Conservation (phyloP, 2,888 invertebrate species). For the Cheilosia vulpina region DNA sequence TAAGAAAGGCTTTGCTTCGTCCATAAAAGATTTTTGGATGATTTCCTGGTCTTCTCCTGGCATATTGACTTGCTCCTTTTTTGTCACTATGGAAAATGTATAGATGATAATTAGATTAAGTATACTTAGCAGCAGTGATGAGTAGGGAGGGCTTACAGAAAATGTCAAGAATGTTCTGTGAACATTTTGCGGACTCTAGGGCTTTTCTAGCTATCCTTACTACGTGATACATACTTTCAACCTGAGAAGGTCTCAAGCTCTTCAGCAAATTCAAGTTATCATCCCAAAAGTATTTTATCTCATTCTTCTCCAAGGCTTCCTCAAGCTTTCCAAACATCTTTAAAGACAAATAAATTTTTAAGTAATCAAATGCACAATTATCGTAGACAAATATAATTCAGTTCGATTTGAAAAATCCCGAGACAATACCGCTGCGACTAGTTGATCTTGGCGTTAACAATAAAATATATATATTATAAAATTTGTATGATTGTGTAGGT, state of each 20-base stretch:
- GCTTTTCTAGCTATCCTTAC: slow-evolving; percentile 22
- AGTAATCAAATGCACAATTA: too few relatives aligned
- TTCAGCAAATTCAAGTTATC: slow-evolving; percentile 22
- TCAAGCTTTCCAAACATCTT: slow-evolving; percentile 52
- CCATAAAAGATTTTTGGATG: neutral
- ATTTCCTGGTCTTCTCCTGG: neutral
- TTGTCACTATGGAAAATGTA: slow-evolving; percentile 2
- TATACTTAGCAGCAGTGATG: neutral
- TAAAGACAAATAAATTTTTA: neutral
- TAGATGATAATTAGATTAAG: neutral
- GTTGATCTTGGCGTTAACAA: too few relatives aligned
- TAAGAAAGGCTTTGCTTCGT: neutral
- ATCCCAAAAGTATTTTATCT: slow-evolving; percentile 43
- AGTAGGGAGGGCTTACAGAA: neutral
- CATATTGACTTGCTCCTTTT: neutral
- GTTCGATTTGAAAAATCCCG: too few relatives aligned
- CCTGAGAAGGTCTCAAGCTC: neutral
- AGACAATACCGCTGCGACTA: too few relatives aligned
- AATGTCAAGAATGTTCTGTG: neutral
- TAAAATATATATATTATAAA: too few relatives aligned
- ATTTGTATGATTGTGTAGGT: too few relatives aligned
- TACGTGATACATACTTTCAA: slow-evolving; percentile 25
- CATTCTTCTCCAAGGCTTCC: neutral
- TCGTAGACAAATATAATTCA: too few relatives aligned
- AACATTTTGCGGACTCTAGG: neutral